A percentile compares a stretch with the other conserved stretches of the same genome.
phyloP scores from a whole-genome alignment of 2,113 vertebrate genomes.

The Bungarus multicinctus region DNA sequence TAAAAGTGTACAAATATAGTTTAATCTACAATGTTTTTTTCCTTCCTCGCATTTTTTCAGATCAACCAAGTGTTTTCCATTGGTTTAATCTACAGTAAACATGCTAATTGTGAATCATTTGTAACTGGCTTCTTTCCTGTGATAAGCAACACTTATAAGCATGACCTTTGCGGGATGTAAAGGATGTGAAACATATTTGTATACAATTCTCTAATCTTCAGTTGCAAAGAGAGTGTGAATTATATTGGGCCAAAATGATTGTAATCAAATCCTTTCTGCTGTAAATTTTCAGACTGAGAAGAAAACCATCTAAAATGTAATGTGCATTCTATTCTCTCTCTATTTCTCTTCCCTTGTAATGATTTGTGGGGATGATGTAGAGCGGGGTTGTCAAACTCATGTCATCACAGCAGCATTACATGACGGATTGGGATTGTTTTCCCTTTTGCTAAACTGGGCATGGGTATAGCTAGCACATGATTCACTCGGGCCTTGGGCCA shows the following conservation, averaged over 20 bases:
- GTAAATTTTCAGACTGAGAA: neutral
- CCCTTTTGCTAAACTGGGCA: too few relatives aligned
- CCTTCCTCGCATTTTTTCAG: neutral
- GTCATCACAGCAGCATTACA: too few relatives aligned
- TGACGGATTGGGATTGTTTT: too few relatives aligned
- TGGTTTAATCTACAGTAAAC: neutral
- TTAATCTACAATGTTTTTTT: neutral
- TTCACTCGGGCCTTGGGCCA: too few relatives aligned
- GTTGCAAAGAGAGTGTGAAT: neutral
- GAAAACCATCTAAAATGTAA: neutral
- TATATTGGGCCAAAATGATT: neutral
- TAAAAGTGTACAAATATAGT: neutral
- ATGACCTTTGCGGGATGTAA: neutral
- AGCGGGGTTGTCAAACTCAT: too few relatives aligned
- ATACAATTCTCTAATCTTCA: neutral
- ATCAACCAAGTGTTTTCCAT: neutral
- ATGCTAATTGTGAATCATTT: neutral
- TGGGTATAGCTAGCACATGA: too few relatives aligned
- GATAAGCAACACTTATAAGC: neutral
- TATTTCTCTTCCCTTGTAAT: neutral
- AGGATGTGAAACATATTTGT: neutral
- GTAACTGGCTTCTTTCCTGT: neutral
- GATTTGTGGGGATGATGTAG: neutral
- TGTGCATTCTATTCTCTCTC: neutral
- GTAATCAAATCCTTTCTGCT: neutral